Percentiles rank a stretch among this genome's conserved stretches.
Evolutionary conservation across 2,113 vertebrate species (phyloP).

Genomic region (Prionailurus bengalensis): DNA sequence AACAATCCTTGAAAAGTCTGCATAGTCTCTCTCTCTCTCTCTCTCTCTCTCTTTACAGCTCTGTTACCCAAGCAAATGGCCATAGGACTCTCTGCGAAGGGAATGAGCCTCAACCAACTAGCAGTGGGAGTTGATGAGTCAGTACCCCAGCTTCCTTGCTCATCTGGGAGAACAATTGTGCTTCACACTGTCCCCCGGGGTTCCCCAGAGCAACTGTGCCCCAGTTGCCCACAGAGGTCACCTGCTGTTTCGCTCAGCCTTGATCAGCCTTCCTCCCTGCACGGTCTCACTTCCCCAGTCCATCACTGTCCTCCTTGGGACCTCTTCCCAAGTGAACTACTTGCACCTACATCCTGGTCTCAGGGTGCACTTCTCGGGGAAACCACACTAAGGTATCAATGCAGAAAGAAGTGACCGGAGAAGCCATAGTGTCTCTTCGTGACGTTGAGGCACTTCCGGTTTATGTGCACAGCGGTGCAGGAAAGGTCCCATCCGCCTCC

Average conservation of each 20-base stretch:
- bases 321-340: neutral
- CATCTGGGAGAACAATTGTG: neutral
- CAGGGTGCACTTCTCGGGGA: neutral
- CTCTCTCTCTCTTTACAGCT: neutral
- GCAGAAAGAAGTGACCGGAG: neutral
- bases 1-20: constrained; percentile 5
- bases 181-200: neutral
- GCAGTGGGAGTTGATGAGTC: neutral
- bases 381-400: neutral
- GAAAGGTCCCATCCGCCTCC: neutral
- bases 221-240: neutral
- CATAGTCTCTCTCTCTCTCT: neutral
- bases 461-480: neutral
- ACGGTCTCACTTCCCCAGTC: neutral
- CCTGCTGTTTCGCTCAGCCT: neutral
- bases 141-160: neutral
- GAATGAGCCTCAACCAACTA: neutral
- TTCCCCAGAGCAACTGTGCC: neutral
- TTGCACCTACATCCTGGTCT: neutral
- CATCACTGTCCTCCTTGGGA: neutral
- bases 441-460: neutral
- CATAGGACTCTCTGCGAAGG: neutral
- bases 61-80: neutral
- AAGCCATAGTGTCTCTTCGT: neutral
- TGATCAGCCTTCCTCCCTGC: neutral